Percentiles rank a stretch among this genome's conserved stretches.
Evolutionary conservation across 2,888 invertebrate genomes (phyloP).

Genomic region (Nomada hirtipes): DNA sequence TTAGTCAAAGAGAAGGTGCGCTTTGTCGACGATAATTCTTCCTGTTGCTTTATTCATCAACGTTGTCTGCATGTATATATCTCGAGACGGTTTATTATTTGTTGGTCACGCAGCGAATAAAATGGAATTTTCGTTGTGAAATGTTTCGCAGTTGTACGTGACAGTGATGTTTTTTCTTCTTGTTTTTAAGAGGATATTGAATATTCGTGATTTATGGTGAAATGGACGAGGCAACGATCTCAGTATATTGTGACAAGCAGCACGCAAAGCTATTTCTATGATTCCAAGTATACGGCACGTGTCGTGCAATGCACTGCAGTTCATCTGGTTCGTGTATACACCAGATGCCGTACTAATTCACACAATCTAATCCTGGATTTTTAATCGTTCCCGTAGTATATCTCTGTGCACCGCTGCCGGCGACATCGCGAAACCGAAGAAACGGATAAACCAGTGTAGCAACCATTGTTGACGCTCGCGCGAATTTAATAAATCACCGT

Average conservation of each 20-base stretch:
- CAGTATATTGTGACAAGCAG: constrained; percentile 20
- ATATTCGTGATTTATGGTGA: not conserved
- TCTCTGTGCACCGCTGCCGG: constrained; percentile 48
- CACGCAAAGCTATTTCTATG: constrained; percentile 29
- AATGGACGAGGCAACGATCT: constrained; percentile 9
- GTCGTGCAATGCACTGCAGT: constrained; percentile 7
- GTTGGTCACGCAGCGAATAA: not conserved
- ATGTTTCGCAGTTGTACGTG: not conserved
- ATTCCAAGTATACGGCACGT: constrained; percentile 4
- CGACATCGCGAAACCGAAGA: constrained; percentile 25
- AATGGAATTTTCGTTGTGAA: not conserved
- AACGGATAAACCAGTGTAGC: constrained; percentile 20
- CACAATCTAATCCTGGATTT: constrained; percentile 64
- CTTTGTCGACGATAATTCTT: constrained; percentile 19
- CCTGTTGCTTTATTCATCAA: not conserved
- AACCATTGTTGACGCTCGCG: constrained; percentile 42
- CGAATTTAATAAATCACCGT: constrained; percentile 62
- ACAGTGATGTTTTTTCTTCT: not conserved
- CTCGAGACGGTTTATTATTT: constrained; percentile 6
- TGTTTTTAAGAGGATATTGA: not conserved
- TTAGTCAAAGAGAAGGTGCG: constrained; percentile 6
- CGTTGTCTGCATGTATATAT: not conserved
- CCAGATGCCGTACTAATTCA: constrained; percentile 60
- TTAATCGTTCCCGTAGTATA: constrained; percentile 51
- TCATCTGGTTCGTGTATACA: constrained; percentile 4